Evolutionary conservation across 2,888 invertebrate genomes (phyloP), one percentile per base, ranked within the genome.

Genomic region (Lacanobia wlatinum): DNA sequence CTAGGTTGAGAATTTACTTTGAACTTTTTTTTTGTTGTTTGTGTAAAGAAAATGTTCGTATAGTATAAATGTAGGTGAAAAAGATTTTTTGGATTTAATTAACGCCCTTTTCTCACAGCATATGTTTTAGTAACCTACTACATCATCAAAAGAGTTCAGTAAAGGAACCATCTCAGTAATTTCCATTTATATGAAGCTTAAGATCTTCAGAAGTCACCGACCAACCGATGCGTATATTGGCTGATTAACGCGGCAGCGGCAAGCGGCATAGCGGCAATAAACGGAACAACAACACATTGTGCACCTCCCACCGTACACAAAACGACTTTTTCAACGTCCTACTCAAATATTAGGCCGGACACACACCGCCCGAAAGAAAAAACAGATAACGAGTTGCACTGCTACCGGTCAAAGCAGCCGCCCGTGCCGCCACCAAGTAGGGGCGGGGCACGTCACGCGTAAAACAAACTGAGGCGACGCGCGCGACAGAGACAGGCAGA

Each of bases 381-480:
- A 94, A 91, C 87, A 92, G 94, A 95, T 95, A 96, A 95, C 95
- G 93, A 95, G 91, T 92, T 88, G 88, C 88, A 83, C 86, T 90
- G 95, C 95, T 96, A 96, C 96, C 94, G 96, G 94, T 93, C 95
- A 95, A 95, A 96, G 94, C 86, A 64, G 73, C 85, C 89, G 87
- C 86, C 92, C 92, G 92, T 90, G 93, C 91, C 90, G 93, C 92
- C 92, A 81, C 90, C 90, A 80, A 86, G 89, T 88, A 87, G 86
- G 94, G 96, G 96, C 96, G 96, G 90, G 94, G 94, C 95, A 88
- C 94, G 95, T 96, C 95, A 95, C 95, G 95, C 95, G 92, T 94
- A 92, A 96, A 96, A 96, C 96, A 96, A 95, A 96, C 95, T 93
- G 67, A 88, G 89, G 92, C 91, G 92, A 92, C 88, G 89, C 89